Base-by-base conservation (phyloP, 2,113 vertebrate genomes). In the Corythaeola cristata region DNA sequence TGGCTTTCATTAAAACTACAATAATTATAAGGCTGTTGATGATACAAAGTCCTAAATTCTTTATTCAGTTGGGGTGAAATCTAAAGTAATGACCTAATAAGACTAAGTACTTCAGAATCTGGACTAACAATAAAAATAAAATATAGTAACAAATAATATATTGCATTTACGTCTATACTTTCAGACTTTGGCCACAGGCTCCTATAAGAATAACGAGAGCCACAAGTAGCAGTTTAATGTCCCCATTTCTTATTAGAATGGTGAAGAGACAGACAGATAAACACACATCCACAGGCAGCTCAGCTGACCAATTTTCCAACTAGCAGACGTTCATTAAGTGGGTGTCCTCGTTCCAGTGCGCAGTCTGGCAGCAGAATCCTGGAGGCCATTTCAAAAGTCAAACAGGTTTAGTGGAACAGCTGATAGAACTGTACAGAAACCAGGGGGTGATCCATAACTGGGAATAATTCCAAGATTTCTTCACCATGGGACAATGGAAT, bases 41-140 rank as follows among this genome's bases (percentile, higher is more conserved):
- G 58, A 90, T 73, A 78, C 44, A 11, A 26, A 68, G 35, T 53
- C 55, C 37, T 86, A 85, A 96, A 93, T 96, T 94, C 39, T 67
- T 93, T 87, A 60, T 78, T 89, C 33, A 45, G 3, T 75, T 85
- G 50, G 30, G 28, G 41, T 92, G 22, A 85, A 94, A 92, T 80
- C 30, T 81, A 64, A 71, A 87, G 26, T 89, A 97, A 89, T 85
- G 83, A n/a, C 28, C 52, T 93, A 86, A 77, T 88, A 80, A 85
- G 53, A 50, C 37, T 37, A 63, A 84, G 15, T 45, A 58, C 30
- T 89, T 93, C 73, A 75, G 33, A 88, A 84, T 49, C 45, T 3
- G 5, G 44, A 63, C 11, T 58, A 60, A 84, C 7, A 75, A 88
- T 64, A 90, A 59, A 94, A 90, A 84, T 35, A 93, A 90, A 92